Evolutionary conservation across 2,113 vertebrate species (phyloP).

Genomic region (Lipophrys pholis): DNA sequence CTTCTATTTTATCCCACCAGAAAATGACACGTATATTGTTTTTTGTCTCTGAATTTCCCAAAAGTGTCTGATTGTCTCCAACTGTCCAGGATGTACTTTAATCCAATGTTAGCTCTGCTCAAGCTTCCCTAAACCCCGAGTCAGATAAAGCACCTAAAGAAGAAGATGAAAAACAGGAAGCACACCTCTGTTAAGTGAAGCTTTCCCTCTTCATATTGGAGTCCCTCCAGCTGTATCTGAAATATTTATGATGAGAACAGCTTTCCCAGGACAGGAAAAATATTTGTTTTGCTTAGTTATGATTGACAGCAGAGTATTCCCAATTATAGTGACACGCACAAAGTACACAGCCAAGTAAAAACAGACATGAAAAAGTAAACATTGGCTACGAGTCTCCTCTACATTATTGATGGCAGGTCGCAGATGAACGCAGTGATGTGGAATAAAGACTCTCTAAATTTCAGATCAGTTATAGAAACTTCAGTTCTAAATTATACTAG

Average conservation of each 20-base stretch:
- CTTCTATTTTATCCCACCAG: no score
- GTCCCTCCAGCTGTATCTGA: conserved; percentile 1
- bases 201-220: no score
- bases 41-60: no score
- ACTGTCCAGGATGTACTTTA: no score
- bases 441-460: background rate
- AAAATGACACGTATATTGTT: no score
- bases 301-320: background rate
- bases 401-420: conserved; percentile 49
- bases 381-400: conserved; percentile 20
- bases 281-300: background rate
- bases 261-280: background rate
- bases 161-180: no score
- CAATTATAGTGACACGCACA: no score
- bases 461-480: background rate
- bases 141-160: no score
- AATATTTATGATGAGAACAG: conserved; percentile 25
- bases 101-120: no score
- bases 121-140: no score
- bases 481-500: no score
- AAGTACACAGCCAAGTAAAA: background rate
- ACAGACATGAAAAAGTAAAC: conserved; percentile 4
- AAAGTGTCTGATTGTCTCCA: background rate
- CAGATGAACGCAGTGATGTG: conserved; percentile 1
- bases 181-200: no score